Base-by-base conservation (phyloP, 1,140 invertebrate species). In the Drosophila murphyi region DNA sequence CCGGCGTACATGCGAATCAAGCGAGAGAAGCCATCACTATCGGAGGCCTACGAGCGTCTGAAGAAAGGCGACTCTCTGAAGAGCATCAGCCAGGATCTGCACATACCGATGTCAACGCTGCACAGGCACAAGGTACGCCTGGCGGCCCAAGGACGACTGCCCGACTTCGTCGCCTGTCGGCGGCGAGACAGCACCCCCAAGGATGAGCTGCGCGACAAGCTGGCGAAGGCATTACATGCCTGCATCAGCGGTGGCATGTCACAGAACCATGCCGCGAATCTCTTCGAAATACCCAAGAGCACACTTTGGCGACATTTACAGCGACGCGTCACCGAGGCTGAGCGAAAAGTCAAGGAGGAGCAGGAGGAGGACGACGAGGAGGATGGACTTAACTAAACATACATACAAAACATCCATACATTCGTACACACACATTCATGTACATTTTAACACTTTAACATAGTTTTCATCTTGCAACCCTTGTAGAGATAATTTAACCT, bases 101-200 rank as follows among this genome's bases (percentile, higher is more conserved):
- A 86, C 92, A 95, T 95, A 82, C 94, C 94, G 65, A 95, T 94
- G 91, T 94, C 94, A 10, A 95, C 94, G 8, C 82, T 95, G 28
- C 95, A 95, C 73, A 82, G 94, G 39, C 94, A 95, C 43, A 95
- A 95, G 79, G 91, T 93, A 5, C 92, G 93, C 12, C 85, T 95
- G 1, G 93, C 94, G 2, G 93, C 93, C 39, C 86, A 94, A 71
- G 94, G 94, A 1, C 94, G 94, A 65, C 77, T 95, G 20, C 94
- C 94, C 0, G 72, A 93, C 7, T 93, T 92, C 31, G 93, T 93
- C 67, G 89, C 93, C 77, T 82, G 83, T 60, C 93, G 93, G 35
- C 93, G 93, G 57, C 91, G 94, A 12, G 93, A 93, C 56, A 88
- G 92, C 3, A 93, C 93, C 2, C 92, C 93, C 3, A 94, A 94